These are phyloP conservation scores for Ephestia elutella DNA, from an alignment of 1,140 invertebrate genomes.

Conservation along the genomic window DNA sequence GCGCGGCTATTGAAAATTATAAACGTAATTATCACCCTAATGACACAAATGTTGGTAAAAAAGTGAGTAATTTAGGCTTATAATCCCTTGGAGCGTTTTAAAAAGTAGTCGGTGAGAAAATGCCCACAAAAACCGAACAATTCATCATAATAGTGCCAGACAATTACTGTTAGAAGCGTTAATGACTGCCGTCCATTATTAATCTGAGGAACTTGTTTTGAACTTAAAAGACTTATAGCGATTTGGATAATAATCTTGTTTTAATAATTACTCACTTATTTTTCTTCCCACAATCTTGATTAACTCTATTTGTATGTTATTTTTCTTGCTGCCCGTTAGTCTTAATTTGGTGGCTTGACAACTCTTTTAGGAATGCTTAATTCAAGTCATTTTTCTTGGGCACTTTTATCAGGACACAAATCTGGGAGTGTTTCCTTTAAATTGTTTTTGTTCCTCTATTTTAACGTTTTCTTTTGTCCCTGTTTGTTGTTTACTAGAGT, in stretches of 20 bases:
- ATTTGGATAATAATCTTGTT: conserved; percentile 69
- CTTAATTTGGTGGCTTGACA: conserved; percentile 58
- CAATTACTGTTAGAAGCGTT: conserved; percentile 68
- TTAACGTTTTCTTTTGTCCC: conserved; percentile 9
- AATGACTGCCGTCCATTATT: conserved; percentile 64
- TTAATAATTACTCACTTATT: conserved; percentile 68
- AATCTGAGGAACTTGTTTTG: conserved; percentile 62
- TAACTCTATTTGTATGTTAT: conserved; percentile 59
- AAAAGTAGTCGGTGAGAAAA: conserved; percentile 40
- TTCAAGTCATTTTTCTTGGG: conserved; percentile 52
- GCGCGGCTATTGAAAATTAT: conserved; percentile 10
- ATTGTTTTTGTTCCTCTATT: conserved; percentile 21
- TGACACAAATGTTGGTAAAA: conserved; percentile 20
- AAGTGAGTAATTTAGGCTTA: conserved; percentile 21
- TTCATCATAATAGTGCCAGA: conserved; percentile 70
- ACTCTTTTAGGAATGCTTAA: conserved; percentile 55
- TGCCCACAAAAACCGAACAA: conserved; percentile 56
- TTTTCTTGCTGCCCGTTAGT: conserved; percentile 40
- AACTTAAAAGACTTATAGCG: conserved; percentile 53
- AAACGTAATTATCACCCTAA: conserved; percentile 22
- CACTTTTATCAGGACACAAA: conserved; percentile 29
- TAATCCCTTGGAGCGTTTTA: conserved; percentile 51
- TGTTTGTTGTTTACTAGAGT: conserved; percentile 10
- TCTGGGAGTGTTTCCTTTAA: conserved; percentile 32
- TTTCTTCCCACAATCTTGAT: conserved; percentile 67